Percentiles rank a stretch among this genome's conserved stretches.
Conservation (phyloP, 2,113 vertebrate genomes). For the Paradoxurus hermaphroditus region DNA sequence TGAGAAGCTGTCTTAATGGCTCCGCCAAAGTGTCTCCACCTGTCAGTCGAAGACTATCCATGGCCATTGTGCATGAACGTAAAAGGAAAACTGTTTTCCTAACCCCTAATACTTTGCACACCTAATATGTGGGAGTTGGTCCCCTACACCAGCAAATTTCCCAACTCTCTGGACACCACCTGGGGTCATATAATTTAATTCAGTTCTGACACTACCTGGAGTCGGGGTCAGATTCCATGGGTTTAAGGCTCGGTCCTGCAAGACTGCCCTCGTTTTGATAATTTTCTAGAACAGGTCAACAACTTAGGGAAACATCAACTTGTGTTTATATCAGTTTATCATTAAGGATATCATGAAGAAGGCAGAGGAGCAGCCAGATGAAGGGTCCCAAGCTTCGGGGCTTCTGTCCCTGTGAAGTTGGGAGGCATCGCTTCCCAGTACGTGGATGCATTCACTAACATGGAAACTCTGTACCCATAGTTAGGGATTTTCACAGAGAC, state of each 20-base stretch:
- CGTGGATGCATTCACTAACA: neutral
- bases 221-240: neutral
- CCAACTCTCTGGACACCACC: neutral
- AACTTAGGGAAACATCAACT: neutral
- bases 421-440: neutral
- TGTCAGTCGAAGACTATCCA: neutral
- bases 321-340: neutral
- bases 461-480: neutral
- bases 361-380: neutral
- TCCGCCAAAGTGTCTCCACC: neutral
- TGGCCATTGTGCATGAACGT: neutral
- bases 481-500: neutral
- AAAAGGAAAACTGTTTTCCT: neutral
- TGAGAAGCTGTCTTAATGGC: neutral
- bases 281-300: neutral
- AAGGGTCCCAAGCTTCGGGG: neutral
- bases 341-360: neutral
- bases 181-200: neutral
- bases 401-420: neutral
- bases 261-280: neutral
- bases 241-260: neutral
- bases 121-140: neutral
- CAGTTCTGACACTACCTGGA: neutral
- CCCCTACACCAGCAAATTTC: neutral
- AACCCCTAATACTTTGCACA: neutral